Conservation (phyloP, 2,113 vertebrate genomes). For the Austrofundulus limnaeus region DNA sequence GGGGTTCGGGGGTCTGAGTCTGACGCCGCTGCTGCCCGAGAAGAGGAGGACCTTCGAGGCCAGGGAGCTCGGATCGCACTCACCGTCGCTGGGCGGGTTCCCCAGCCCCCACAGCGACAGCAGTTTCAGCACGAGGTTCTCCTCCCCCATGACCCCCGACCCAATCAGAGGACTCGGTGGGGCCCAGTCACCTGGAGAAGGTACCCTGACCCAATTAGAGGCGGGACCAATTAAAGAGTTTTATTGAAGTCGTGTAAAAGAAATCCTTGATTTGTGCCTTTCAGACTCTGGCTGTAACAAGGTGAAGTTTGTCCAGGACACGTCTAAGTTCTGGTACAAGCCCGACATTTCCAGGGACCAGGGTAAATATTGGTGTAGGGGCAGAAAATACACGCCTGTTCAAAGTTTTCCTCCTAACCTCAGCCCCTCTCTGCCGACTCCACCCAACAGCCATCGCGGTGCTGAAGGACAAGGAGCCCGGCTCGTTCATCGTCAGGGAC, state of each 20-base stretch:
- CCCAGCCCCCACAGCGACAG: conserved; percentile 88
- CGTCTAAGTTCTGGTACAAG: conserved; percentile 98
- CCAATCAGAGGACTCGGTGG: conserved; percentile 70
- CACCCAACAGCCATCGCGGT: conserved; percentile 83
- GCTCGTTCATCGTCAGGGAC: conserved; percentile 92
- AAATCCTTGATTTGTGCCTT: conserved; percentile 42
- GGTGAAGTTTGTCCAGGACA: conserved; percentile 97
- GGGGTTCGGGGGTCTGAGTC: conserved; percentile 74
- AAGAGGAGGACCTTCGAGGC: conserved; percentile 86
- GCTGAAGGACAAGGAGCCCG: conserved; percentile 92
- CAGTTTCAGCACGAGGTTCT: conserved; percentile 86
- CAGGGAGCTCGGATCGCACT: conserved; percentile 77
- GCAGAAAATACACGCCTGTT: conserved; percentile 21
- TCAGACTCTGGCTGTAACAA: conserved; percentile 86
- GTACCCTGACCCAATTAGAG: conserved; percentile 60
- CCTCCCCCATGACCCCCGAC: conserved; percentile 84
- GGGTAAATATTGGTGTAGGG: conserved; percentile 81
- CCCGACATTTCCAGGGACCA: conserved; percentile 96
- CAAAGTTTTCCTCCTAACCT: conserved; percentile 34
- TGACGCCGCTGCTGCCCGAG: conserved; percentile 86
- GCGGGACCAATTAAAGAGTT: no score
- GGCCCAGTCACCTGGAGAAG: conserved; percentile 74
- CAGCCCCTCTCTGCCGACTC: conserved; percentile 29
- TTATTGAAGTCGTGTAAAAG: no score
- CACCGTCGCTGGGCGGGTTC: conserved; percentile 85